Percentiles rank a stretch among this genome's conserved stretches.
Conservation (phyloP, 2,888 invertebrate genomes). For the Gastrophysa polygoni region DNA sequence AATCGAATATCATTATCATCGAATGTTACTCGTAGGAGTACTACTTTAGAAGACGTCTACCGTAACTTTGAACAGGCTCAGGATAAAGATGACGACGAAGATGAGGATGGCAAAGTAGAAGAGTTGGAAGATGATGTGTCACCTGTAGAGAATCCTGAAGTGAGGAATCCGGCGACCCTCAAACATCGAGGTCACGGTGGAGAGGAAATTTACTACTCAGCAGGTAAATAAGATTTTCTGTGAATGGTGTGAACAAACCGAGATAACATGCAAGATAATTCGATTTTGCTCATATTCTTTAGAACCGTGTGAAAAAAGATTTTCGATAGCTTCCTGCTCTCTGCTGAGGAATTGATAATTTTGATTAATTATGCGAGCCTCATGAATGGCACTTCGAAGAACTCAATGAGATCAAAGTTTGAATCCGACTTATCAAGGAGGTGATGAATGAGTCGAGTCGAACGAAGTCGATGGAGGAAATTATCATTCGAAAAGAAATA, state of each 20-base stretch:
- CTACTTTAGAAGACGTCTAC: constrained; percentile 73
- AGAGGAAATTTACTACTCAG: constrained; percentile 31
- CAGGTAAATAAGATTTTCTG: not conserved
- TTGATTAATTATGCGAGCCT: no score
- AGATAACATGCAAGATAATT: not conserved
- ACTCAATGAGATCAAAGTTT: no score
- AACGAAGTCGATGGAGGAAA: no score
- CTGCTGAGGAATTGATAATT: no score
- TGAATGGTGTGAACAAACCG: not conserved
- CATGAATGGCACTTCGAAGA: no score
- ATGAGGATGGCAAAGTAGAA: constrained; percentile 55
- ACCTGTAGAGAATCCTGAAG: constrained; percentile 59
- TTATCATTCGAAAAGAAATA: no score
- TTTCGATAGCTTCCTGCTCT: no score
- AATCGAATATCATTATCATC: no score
- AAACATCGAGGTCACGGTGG: constrained; percentile 34
- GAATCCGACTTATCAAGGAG: no score
- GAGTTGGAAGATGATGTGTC: constrained; percentile 59
- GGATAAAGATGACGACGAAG: constrained; percentile 48
- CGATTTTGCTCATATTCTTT: no score
- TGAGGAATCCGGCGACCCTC: constrained; percentile 15
- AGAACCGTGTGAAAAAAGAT: no score
- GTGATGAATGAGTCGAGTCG: no score
- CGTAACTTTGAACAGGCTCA: constrained; percentile 63
- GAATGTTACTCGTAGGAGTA: constrained; percentile 61